Conservation (phyloP, 2,113 vertebrate genomes). For the Trinectes maculatus region DNA sequence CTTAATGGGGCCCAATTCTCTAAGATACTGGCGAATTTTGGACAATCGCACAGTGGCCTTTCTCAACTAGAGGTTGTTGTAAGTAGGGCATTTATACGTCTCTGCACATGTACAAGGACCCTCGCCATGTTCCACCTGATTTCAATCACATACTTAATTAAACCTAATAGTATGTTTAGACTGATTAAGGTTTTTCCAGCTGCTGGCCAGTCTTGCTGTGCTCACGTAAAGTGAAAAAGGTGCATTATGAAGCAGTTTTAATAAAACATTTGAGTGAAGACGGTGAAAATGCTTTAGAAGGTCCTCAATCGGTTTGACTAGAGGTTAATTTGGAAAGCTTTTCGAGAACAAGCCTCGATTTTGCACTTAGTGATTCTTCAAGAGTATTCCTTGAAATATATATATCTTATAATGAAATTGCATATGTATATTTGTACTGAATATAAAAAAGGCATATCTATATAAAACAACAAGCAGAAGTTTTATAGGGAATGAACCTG, state of each 20-base stretch:
- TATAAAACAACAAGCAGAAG: constrained; percentile 69
- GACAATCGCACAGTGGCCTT: constrained; percentile 85
- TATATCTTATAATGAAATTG: constrained; percentile 75
- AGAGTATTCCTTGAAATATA: constrained; percentile 76
- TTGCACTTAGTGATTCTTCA: constrained; percentile 79
- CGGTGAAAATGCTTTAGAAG: constrained; percentile 74
- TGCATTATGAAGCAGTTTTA: constrained; percentile 64
- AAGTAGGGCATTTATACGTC: constrained; percentile 58
- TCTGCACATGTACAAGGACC: constrained; percentile 48
- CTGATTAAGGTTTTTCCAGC: constrained; percentile 51
- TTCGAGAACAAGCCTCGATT: constrained; percentile 69
- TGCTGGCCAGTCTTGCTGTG: constrained; percentile 57
- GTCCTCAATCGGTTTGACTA: constrained; percentile 68
- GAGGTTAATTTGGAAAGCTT: constrained; percentile 63
- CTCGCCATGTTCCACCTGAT: constrained; percentile 57
- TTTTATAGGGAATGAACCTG: constrained; percentile 71
- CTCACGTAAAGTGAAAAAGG: constrained; percentile 49
- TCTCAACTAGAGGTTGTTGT: constrained; percentile 71
- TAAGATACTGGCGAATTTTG: constrained; percentile 67
- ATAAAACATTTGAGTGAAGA: constrained; percentile 59
- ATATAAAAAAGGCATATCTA: constrained; percentile 75
- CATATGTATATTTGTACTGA: constrained; percentile 81
- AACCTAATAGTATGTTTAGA: constrained; percentile 52
- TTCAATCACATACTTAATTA: constrained; percentile 47
- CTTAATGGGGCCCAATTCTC: constrained; percentile 44